Percentiles rank a stretch among this genome's conserved stretches.
These are phyloP conservation scores for Prenolepis imparis DNA, from an alignment of 2,888 invertebrate genomes.

Conservation along the genomic window DNA sequence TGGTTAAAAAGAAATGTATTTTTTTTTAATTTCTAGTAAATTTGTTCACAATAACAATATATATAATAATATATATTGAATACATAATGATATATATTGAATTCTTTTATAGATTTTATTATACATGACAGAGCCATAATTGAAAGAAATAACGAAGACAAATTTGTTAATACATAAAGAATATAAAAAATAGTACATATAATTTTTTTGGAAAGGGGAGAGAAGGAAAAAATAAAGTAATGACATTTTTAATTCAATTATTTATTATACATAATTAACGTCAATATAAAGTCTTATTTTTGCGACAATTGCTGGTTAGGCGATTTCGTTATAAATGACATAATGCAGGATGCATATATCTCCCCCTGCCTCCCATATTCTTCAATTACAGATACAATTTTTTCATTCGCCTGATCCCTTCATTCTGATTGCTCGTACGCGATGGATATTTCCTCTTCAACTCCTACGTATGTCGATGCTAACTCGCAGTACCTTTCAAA, in stretches of 20 bases:
- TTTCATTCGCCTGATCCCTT: slow-evolving; percentile 33
- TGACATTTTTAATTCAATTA: neutral
- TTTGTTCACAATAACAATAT: too few species aligned
- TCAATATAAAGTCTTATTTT: slow-evolving; percentile 6
- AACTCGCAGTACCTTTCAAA: neutral
- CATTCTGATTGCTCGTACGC: neutral
- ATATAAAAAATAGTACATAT: neutral
- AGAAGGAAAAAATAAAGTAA: neutral
- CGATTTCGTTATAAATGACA: neutral
- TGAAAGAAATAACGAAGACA: too few species aligned
- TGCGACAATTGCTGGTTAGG: neutral
- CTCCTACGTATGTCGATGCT: neutral
- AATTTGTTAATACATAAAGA: neutral
- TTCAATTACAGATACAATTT: slow-evolving; percentile 46
- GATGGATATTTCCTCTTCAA: slow-evolving; percentile 38
- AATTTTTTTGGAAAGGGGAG: neutral
- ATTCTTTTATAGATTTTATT: too few species aligned
- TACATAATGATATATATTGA: too few species aligned
- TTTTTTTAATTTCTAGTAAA: too few species aligned
- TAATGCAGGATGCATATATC: neutral
- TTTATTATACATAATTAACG: neutral
- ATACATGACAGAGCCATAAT: too few species aligned
- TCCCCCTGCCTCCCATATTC: neutral
- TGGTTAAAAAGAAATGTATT: too few species aligned
- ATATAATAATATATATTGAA: too few species aligned